phyloP scores from a whole-genome alignment of 92 coral and sea anemone species.

The Palythoa caribaeorum region DNA sequence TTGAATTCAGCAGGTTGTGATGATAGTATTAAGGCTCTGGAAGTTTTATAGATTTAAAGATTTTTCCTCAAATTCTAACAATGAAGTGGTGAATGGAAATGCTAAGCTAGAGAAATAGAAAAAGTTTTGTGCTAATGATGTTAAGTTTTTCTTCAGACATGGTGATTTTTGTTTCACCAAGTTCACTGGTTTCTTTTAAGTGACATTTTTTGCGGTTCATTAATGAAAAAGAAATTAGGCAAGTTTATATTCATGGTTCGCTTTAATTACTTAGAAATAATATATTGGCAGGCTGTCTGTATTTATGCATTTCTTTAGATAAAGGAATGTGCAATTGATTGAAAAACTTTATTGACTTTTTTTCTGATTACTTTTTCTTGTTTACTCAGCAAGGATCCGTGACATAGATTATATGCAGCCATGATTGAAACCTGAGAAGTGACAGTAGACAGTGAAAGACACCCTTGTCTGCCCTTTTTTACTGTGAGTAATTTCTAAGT shows the following conservation, averaged over 20 bases:
- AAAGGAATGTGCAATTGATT: constrained; percentile 10
- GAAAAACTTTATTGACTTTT: not conserved
- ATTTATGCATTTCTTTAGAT: not conserved
- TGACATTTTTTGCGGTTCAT: not conserved
- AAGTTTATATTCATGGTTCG: not conserved
- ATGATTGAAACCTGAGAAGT: constrained; percentile 32
- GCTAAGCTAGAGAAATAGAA: not conserved
- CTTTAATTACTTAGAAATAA: not conserved
- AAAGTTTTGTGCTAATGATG: no score
- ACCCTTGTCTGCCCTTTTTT: not conserved
- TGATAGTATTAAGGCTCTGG: not conserved
- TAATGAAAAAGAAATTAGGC: no score
- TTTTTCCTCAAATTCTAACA: no score
- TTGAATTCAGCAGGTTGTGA: not conserved
- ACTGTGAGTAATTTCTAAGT: constrained; percentile 38
- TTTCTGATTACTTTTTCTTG: constrained; percentile 33
- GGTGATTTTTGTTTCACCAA: not conserved
- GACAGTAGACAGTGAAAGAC: constrained; percentile 7
- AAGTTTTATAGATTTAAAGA: no score
- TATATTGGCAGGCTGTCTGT: not conserved
- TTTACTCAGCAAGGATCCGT: constrained; percentile 28
- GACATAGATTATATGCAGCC: constrained; percentile 32
- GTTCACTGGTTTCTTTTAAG: not conserved
- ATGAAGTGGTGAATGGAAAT: not conserved
- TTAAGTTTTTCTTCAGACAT: not conserved